Percentiles rank a stretch among this genome's conserved stretches.
Conservation (phyloP, 2,797 vertebrate genomes). For the Mormyrus hasselquistii region DNA sequence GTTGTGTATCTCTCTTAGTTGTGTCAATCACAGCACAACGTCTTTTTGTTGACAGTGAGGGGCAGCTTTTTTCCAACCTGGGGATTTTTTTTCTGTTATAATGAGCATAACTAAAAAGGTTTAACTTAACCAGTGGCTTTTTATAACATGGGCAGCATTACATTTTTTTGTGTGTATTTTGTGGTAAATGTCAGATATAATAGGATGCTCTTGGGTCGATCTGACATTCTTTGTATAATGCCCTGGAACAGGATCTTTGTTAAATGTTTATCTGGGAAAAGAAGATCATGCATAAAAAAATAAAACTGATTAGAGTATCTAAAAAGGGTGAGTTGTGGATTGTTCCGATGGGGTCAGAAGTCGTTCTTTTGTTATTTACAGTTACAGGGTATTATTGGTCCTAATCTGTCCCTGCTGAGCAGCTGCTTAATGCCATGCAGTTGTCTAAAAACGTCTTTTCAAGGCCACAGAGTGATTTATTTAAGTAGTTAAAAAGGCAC, state of each 20-base stretch:
- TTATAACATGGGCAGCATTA: neutral
- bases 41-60: neutral
- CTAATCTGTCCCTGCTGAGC: slow-evolving; percentile 36
- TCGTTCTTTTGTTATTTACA: slow-evolving; percentile 41
- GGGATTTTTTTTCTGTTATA: neutral
- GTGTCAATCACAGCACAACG: neutral
- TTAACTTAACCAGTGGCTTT: neutral
- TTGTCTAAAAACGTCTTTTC: slow-evolving; percentile 32
- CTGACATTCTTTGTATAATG: slow-evolving; percentile 31
- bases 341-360: slow-evolving; percentile 28
- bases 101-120: slow-evolving; percentile 23
- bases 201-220: slow-evolving; percentile 28
- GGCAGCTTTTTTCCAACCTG: neutral
- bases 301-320: slow-evolving; percentile 31
- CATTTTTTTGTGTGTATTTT: neutral
- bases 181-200: slow-evolving; percentile 32
- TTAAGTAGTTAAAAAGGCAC: slow-evolving; percentile 41
- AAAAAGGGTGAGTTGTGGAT: slow-evolving; percentile 30
- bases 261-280: slow-evolving; percentile 33
- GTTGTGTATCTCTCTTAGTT: neutral
- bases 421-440: slow-evolving; percentile 34
- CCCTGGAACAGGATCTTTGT: slow-evolving; percentile 34
- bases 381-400: slow-evolving; percentile 30
- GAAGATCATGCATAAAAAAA: slow-evolving; percentile 35
- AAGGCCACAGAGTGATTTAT: slow-evolving; percentile 37